A percentile compares a stretch with the other conserved stretches of the same genome.
These are phyloP conservation scores for Sarcophaga carnaria DNA, from an alignment of 2,888 invertebrate species.

Conservation along the genomic window DNA sequence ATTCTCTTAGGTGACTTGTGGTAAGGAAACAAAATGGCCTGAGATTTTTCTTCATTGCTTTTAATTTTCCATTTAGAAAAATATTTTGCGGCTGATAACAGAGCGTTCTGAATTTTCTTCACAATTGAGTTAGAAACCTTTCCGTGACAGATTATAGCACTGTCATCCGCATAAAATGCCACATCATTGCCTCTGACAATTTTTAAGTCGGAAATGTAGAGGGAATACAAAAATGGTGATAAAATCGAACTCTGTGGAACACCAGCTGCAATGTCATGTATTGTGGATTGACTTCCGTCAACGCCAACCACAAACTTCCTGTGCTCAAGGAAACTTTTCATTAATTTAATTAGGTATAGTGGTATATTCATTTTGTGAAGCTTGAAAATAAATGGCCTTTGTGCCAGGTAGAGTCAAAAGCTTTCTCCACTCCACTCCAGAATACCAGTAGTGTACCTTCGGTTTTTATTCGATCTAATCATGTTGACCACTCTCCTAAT, in stretches of 20 bases:
- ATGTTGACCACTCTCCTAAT: too few species aligned
- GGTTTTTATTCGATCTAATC: too few species aligned
- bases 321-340: not conserved
- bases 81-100: not conserved
- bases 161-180: not conserved
- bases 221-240: too few species aligned
- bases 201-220: not conserved
- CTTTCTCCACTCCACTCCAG: not conserved
- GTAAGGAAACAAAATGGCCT: not conserved
- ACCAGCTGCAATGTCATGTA: not conserved
- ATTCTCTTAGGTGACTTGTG: conserved; percentile 7
- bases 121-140: not conserved
- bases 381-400: too few species aligned
- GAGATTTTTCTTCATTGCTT: not conserved
- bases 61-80: not conserved
- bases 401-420: too few species aligned
- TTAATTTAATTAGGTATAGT: not conserved
- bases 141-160: not conserved
- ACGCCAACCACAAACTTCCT: not conserved
- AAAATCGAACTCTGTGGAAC: not conserved
- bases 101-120: not conserved
- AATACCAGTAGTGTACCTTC: too few species aligned
- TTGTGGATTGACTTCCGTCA: not conserved
- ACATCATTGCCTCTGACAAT: not conserved
- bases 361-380: not conserved